These are phyloP conservation scores for Cylloceria caligata DNA, from an alignment of 2,888 invertebrate species.

Conservation along the genomic window DNA sequence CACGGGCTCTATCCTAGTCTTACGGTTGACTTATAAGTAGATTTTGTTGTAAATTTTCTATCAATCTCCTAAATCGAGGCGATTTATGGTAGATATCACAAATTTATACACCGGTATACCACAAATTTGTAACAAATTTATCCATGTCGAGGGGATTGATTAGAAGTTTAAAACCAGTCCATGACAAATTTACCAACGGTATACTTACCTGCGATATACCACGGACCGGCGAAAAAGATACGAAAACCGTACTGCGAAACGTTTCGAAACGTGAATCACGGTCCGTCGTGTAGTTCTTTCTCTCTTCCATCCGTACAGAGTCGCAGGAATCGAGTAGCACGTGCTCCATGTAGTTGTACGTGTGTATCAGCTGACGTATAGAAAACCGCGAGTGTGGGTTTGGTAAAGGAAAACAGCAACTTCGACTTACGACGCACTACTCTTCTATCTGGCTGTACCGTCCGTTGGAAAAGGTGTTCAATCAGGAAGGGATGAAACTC, in stretches of 20 bases:
- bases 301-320: constrained; percentile 55
- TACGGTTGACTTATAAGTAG: too few species aligned
- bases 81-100: too few species aligned
- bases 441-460: constrained; percentile 6
- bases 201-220: too few species aligned
- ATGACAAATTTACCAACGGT: too few species aligned
- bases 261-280: constrained; percentile 61
- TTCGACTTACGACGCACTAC: background rate
- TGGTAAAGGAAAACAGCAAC: constrained; percentile 56
- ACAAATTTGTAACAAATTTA: too few species aligned
- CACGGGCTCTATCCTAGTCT: too few species aligned
- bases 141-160: too few species aligned
- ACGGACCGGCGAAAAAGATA: constrained; percentile 30
- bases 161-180: too few species aligned
- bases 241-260: constrained; percentile 53
- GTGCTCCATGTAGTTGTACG: constrained; percentile 21
- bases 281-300: constrained; percentile 23
- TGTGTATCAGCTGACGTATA: constrained; percentile 3
- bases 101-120: too few species aligned
- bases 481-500: constrained; percentile 21
- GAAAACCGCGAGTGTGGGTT: constrained; percentile 24
- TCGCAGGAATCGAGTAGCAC: constrained; percentile 41
- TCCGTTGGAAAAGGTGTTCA: constrained; percentile 19
- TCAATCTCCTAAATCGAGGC: too few species aligned
- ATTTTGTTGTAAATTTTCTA: too few species aligned